Evolutionary conservation across 2,888 invertebrate genomes (phyloP), one percentile per base, ranked within the genome.

Genomic region (Machimus rusticus): DNA sequence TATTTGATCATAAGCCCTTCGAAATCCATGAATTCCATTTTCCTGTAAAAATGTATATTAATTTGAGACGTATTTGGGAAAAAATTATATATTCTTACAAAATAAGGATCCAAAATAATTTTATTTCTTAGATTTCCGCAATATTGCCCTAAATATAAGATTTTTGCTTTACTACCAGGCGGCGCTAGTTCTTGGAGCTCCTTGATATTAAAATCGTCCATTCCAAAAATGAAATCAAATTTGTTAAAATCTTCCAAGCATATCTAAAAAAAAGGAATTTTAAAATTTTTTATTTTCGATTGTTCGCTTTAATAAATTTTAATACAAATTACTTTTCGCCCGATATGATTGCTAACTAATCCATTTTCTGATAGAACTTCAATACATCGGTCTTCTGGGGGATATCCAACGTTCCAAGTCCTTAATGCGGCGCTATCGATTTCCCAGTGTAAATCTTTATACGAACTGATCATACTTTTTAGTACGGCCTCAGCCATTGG

Each of bases 401-500:
- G 92, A 89, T 94, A 95, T 0, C 98, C 98, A 39, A 95, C 95
- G 93, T 98, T 98, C 95, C 97, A 98, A 31, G 95, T 94, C 5
- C 96, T 96, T 77, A 97, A 94, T 0, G 96, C 99, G 3, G 98
- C 98, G 93, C 98, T 98, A 91, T 98, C 98, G 1, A 97, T 95
- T 88, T 95, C 93, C 98, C 98, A 99, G 90, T 94, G 79, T 3
- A 91, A 88, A 19, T 90, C 87, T 43, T 9, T 16, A 28, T 76
- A n/a, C 8, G 74, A 86, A 0, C 74, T 12, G 2, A 91, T 87
- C 12, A 91, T 79, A 87, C 91, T 77, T 81, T 94, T 93, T 91
- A 98, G 97, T 1, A 98, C 96, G 12, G 97, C 98, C 92, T 98
- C 98, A 14, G 98, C 98, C 91, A 98, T 98, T 0, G 99, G 98